Conservation (phyloP, 2,113 vertebrate genomes). For the Eira barbara region DNA sequence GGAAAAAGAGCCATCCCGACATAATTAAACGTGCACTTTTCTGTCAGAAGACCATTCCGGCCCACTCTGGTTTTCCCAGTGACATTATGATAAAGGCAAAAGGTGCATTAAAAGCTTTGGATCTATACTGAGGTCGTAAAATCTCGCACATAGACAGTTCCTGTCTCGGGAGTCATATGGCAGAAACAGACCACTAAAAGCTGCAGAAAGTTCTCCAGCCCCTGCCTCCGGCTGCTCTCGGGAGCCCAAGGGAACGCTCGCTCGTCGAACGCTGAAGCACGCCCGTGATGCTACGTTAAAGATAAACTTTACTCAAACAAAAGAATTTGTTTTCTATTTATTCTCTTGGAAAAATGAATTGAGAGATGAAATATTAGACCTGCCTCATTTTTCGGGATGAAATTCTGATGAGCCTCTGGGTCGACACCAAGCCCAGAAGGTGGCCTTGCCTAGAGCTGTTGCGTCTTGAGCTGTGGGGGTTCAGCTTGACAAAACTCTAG, state of each 20-base stretch:
- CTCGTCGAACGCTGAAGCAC: neutral
- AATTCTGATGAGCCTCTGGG: neutral
- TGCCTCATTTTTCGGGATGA: neutral
- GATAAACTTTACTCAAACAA: neutral
- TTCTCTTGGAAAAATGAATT: neutral
- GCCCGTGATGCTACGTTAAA: neutral
- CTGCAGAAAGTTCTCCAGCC: neutral
- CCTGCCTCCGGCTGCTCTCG: neutral
- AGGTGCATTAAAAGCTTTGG: slow-evolving; percentile 25
- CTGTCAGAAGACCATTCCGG: neutral
- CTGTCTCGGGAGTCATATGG: neutral
- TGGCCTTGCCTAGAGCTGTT: neutral
- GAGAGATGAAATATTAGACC: neutral
- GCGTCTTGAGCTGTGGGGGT: accelerated
- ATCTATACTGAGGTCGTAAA: neutral
- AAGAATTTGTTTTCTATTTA: neutral
- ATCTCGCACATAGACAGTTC: neutral
- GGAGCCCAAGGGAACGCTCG: accelerated
- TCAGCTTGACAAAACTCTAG: too few species aligned
- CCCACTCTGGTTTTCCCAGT: neutral
- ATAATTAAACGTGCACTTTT: neutral
- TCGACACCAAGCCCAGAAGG: accelerated
- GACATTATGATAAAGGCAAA: neutral
- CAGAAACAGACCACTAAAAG: neutral
- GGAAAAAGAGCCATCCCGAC: neutral